Percentiles rank a stretch among this genome's conserved stretches.
Conservation (phyloP, 2,797 vertebrate genomes). For the Sarcoramphus papa region DNA sequence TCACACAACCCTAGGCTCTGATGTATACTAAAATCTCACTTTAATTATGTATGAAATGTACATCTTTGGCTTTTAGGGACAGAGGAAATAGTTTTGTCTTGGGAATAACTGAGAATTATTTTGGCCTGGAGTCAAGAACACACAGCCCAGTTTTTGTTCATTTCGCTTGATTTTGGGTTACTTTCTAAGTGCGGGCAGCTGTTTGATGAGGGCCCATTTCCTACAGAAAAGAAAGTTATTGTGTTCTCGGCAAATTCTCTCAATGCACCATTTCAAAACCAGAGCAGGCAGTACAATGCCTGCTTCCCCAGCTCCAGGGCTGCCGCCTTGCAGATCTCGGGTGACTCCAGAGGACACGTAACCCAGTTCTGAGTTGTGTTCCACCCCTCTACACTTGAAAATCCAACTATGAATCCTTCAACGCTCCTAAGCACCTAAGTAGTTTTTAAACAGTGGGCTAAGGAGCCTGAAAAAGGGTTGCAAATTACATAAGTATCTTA, state of each 20-base stretch:
- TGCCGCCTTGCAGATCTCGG: accelerated
- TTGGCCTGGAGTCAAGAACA: conserved; percentile 48
- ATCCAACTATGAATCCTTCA: neutral
- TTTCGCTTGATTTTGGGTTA: neutral
- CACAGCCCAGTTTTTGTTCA: conserved; percentile 7
- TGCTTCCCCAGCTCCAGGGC: neutral
- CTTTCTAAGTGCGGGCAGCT: conserved; percentile 30
- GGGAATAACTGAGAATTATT: conserved; percentile 52
- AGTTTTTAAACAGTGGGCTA: neutral
- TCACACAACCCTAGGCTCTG: neutral
- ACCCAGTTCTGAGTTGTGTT: accelerated
- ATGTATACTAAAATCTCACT: conserved; percentile 36
- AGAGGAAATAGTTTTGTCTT: conserved; percentile 41
- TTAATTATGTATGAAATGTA: conserved; percentile 63
- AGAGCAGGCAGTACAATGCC: neutral
- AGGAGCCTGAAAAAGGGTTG: neutral
- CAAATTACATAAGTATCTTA: neutral
- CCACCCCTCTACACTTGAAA: neutral
- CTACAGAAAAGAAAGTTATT: neutral
- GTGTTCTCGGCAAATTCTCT: neutral
- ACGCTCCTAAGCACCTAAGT: neutral
- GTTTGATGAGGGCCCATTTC: neutral
- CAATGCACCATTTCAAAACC: neutral
- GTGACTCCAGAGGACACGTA: neutral
- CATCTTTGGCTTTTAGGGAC: conserved; percentile 52